Percentiles rank a stretch among this genome's conserved stretches.
phyloP scores from a whole-genome alignment of 2,113 vertebrate genomes.

The Hippocampus mohnikei region DNA sequence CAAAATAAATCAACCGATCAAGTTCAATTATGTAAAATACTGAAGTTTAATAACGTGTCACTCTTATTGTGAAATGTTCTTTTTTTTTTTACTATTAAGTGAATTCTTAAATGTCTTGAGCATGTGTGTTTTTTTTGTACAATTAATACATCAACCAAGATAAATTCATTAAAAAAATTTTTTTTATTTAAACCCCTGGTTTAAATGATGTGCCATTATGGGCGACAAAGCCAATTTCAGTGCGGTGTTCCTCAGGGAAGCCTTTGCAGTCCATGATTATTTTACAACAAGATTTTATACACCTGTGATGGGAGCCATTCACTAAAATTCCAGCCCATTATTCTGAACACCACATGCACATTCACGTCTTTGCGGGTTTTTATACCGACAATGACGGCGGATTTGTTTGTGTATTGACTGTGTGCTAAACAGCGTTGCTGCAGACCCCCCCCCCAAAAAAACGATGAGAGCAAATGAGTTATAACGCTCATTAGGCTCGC shows the following conservation, averaged over 20 bases:
- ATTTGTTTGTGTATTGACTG: constrained; percentile 37
- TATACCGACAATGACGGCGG: neutral
- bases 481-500: constrained; percentile 51
- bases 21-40: too few relatives aligned
- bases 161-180: too few relatives aligned
- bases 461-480: constrained; percentile 60
- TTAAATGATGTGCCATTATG: too few relatives aligned
- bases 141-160: too few relatives aligned
- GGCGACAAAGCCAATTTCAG: too few relatives aligned
- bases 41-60: too few relatives aligned
- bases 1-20: too few relatives aligned
- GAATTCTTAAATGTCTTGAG: too few relatives aligned
- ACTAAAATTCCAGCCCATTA: neutral
- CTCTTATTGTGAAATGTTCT: too few relatives aligned
- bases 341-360: neutral
- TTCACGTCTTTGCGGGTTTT: neutral
- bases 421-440: constrained; percentile 35
- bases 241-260: neutral
- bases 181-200: too few relatives aligned
- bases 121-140: too few relatives aligned
- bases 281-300: neutral
- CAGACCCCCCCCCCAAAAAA: constrained; percentile 21
- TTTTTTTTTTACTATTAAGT: too few relatives aligned
- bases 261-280: neutral
- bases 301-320: neutral